phyloP scores from a whole-genome alignment of 1,140 invertebrate genomes.

The Anoplolepis gracilipes region DNA sequence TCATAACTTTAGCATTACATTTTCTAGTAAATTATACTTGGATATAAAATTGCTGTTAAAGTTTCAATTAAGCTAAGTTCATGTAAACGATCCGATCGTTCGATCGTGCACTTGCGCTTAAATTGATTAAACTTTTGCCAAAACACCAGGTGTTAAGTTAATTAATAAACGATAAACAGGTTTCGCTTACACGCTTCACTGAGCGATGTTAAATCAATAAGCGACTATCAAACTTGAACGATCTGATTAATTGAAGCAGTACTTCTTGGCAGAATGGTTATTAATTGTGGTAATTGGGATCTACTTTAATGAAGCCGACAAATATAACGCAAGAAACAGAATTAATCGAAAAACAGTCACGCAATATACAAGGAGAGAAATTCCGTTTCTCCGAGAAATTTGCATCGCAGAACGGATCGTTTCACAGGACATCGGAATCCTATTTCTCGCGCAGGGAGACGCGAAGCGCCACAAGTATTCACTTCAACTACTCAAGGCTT shows the following conservation, averaged over 20 bases:
- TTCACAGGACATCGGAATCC: slow-evolving; percentile 7
- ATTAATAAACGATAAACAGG: slow-evolving; percentile 54
- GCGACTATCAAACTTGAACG: slow-evolving; percentile 50
- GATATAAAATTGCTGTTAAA: slow-evolving; percentile 2
- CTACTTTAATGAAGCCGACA: background rate
- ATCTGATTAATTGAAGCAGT: slow-evolving; percentile 42
- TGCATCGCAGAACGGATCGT: slow-evolving; percentile 13
- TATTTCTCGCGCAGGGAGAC: background rate
- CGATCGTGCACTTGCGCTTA: slow-evolving; percentile 39
- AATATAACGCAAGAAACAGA: slow-evolving; percentile 23
- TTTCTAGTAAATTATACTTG: background rate
- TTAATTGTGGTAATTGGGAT: slow-evolving; percentile 33
- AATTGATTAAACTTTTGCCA: slow-evolving; percentile 55
- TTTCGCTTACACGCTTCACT: slow-evolving; percentile 14
- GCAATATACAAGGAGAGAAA: background rate
- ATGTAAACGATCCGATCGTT: slow-evolving; percentile 22
- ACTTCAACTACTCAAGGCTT: background rate
- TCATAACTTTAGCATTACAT: background rate
- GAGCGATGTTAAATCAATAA: slow-evolving; percentile 47
- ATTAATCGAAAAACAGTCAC: background rate
- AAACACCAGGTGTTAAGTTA: slow-evolving; percentile 54
- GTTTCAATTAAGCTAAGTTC: slow-evolving; percentile 29
- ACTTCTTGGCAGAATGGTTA: slow-evolving; percentile 40
- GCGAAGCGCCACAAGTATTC: background rate
- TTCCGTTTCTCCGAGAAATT: slow-evolving; percentile 8